Percentiles rank a stretch among this genome's conserved stretches.
Evolutionary conservation across 2,888 invertebrate genomes (phyloP).

Genomic region (Ophonus ardosiacus): DNA sequence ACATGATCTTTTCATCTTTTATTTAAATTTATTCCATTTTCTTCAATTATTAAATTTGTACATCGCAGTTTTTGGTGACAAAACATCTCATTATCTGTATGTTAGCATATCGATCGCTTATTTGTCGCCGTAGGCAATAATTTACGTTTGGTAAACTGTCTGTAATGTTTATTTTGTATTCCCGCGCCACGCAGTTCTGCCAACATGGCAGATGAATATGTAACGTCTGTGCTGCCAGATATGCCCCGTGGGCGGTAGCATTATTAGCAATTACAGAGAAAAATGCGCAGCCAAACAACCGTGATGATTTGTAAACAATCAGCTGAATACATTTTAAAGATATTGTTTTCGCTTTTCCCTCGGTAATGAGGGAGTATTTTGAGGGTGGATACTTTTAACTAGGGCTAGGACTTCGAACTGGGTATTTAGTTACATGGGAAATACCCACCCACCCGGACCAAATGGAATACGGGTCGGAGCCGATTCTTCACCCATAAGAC

Average conservation of each 20-base stretch:
- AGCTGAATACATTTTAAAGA: slow-evolving; percentile 11
- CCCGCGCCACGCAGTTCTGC: not conserved
- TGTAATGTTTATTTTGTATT: slow-evolving; percentile 39
- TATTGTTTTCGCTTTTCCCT: slow-evolving; percentile 6
- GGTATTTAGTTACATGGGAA: too few relatives aligned
- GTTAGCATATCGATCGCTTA: slow-evolving; percentile 27
- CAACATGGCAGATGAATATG: slow-evolving; percentile 32
- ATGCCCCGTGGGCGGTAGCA: not conserved
- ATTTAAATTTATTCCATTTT: not conserved
- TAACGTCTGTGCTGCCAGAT: not conserved
- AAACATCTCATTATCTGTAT: slow-evolving; percentile 14
- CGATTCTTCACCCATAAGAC: too few relatives aligned
- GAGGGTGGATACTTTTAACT: too few relatives aligned
- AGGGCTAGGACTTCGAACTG: too few relatives aligned
- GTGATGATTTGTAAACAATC: slow-evolving; percentile 40
- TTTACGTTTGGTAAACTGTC: slow-evolving; percentile 45
- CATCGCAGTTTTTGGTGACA: not conserved
- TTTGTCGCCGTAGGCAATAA: slow-evolving; percentile 24
- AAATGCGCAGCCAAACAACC: not conserved
- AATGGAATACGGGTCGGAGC: too few relatives aligned
- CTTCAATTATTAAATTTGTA: not conserved
- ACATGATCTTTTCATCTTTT: too few relatives aligned
- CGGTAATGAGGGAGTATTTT: not conserved
- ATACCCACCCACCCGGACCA: too few relatives aligned
- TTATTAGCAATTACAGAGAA: slow-evolving; percentile 20